These are phyloP conservation scores for Notolepis coatsorum DNA, from an alignment of 2,797 vertebrate species.

Conservation along the genomic window DNA sequence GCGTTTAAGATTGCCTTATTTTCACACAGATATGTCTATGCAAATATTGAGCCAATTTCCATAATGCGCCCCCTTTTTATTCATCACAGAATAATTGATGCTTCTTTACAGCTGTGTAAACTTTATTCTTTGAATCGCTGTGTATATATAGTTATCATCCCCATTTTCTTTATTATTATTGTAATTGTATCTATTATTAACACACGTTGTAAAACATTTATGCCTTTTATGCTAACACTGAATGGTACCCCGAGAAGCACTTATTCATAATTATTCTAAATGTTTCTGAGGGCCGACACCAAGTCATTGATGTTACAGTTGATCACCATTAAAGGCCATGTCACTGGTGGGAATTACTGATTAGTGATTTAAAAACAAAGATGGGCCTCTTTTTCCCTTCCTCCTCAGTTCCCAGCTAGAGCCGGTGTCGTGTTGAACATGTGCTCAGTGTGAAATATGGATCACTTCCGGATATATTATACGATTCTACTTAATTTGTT, in stretches of 20 bases:
- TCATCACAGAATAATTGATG: constrained; percentile 76
- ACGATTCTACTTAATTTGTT: too few species aligned
- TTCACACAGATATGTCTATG: constrained; percentile 76
- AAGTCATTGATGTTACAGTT: constrained; percentile 66
- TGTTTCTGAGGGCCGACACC: constrained; percentile 44
- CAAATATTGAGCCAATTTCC: constrained; percentile 82
- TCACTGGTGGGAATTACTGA: constrained; percentile 56
- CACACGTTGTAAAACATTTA: constrained; percentile 78
- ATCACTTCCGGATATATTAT: too few species aligned
- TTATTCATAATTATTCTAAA: constrained; percentile 65
- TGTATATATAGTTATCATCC: constrained; percentile 69
- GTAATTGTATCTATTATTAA: constrained; percentile 79
- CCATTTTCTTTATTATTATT: constrained; percentile 73
- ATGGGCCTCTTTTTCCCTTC: constrained; percentile 8
- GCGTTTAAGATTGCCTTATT: constrained; percentile 76
- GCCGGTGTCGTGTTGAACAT: too few species aligned
- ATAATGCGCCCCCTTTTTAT: constrained; percentile 79
- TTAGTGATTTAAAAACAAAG: constrained; percentile 50
- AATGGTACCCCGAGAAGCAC: constrained; percentile 57
- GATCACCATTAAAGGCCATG: constrained; percentile 54
- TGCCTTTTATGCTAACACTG: constrained; percentile 72
- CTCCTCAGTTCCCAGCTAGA: constrained; percentile 39
- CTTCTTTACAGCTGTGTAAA: constrained; percentile 77
- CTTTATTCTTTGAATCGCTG: constrained; percentile 73
- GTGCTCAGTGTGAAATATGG: too few species aligned